Conservation (phyloP, 2,888 invertebrate species). For the Perithous albicinctus region DNA sequence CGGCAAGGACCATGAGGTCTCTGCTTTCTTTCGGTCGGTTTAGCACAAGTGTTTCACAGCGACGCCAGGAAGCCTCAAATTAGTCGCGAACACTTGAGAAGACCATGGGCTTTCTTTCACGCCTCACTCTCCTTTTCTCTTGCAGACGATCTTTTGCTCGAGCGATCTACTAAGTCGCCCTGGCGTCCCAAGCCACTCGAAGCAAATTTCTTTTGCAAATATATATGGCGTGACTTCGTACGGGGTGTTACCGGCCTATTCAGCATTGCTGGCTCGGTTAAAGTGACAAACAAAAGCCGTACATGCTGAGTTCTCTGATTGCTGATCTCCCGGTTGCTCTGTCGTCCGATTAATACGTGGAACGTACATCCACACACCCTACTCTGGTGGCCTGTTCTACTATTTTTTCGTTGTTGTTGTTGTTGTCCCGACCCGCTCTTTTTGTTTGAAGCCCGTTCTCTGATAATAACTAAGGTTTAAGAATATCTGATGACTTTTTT, state of each 20-base stretch:
- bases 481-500: conserved; percentile 72
- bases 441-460: too few relatives aligned
- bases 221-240: conserved; percentile 66
- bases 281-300: conserved; percentile 79
- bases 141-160: conserved; percentile 32
- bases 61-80: conserved; percentile 40
- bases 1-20: not conserved
- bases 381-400: conserved; percentile 72
- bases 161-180: conserved; percentile 17
- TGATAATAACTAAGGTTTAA: conserved; percentile 77
- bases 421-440: not conserved
- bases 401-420: conserved; percentile 3
- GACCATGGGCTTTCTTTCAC: conserved; percentile 26
- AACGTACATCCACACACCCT: conserved; percentile 17
- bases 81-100: conserved; percentile 26
- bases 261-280: conserved; percentile 74
- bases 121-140: conserved; percentile 28
- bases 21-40: not conserved
- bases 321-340: conserved; percentile 51
- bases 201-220: conserved; percentile 62
- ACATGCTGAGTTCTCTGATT: conserved; percentile 60
- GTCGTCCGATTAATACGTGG: conserved; percentile 63
- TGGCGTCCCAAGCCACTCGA: conserved; percentile 21
- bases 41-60: conserved; percentile 6
- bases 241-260: conserved; percentile 73